These are phyloP conservation scores for Drosophila antonietae DNA, from an alignment of 2,888 invertebrate genomes.

Conservation along the genomic window DNA sequence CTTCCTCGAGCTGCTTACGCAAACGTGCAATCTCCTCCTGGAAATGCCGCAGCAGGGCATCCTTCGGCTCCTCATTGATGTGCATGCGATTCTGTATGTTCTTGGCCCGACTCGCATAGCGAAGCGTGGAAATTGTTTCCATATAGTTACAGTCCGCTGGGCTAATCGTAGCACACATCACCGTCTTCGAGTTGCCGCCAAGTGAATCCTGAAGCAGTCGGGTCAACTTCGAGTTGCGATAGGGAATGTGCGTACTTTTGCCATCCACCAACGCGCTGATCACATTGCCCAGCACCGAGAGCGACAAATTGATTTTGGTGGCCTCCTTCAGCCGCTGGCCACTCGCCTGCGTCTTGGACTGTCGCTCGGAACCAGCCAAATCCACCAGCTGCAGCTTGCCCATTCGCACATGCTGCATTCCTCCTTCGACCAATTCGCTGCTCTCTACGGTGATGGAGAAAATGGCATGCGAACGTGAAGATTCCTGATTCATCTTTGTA, in stretches of 20 bases:
- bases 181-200: conserved; percentile 97
- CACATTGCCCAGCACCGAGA: conserved; percentile 98
- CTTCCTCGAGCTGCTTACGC: conserved; percentile 92
- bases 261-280: conserved; percentile 99
- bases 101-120: conserved; percentile 99
- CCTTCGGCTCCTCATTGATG: conserved; percentile 99
- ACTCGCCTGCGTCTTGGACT: conserved; percentile 97
- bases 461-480: conserved; percentile 98
- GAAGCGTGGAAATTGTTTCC: conserved; percentile 97
- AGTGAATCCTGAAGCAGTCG: conserved; percentile 97
- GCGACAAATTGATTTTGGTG: conserved; percentile 98
- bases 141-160: conserved; percentile 98
- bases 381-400: conserved; percentile 99
- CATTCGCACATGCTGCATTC: conserved; percentile 95
- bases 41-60: conserved; percentile 96
- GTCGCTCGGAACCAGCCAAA: conserved; percentile 98
- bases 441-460: conserved; percentile 99
- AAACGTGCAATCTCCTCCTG: conserved; percentile 98
- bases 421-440: conserved; percentile 92
- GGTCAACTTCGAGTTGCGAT: conserved; percentile 98
- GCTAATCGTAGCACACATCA: conserved; percentile 98
- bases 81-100: conserved; percentile 98
- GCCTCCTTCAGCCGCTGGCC: conserved; percentile 97
- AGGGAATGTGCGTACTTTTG: conserved; percentile 98
- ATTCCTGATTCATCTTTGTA: conserved; percentile 98